Conservation (phyloP, 2,113 vertebrate genomes). For the Psilopogon haemacephalus region DNA sequence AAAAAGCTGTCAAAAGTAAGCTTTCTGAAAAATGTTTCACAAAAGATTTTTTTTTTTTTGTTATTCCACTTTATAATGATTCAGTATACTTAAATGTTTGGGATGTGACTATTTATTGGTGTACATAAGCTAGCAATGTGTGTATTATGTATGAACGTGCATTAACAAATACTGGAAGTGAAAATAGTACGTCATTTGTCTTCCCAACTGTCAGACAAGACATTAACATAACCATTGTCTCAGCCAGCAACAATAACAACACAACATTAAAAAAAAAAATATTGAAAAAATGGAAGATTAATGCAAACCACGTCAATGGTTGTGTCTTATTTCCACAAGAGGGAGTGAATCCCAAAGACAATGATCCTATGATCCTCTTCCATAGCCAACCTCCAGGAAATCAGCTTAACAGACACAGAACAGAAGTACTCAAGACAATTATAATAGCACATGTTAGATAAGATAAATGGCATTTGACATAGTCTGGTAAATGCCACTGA, state of each 20-base stretch:
- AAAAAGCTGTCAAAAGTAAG: neutral
- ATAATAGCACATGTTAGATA: neutral
- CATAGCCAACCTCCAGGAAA: neutral
- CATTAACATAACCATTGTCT: neutral
- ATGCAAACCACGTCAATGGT: neutral
- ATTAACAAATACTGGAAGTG: neutral
- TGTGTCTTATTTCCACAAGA: conserved; percentile 28
- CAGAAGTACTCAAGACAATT: neutral
- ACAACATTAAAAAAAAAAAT: neutral
- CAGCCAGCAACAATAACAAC: neutral
- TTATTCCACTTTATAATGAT: neutral
- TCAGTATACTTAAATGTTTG: neutral
- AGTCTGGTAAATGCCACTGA: neutral
- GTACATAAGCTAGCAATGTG: neutral
- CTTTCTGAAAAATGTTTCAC: neutral
- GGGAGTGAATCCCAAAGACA: conserved; percentile 39
- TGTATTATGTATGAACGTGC: neutral
- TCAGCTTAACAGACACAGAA: neutral
- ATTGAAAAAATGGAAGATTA: fast-evolving
- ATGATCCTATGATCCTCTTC: neutral
- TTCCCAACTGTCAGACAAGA: neutral
- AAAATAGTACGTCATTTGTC: neutral
- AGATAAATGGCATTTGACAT: neutral
- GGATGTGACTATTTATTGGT: neutral
- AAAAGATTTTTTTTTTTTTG: neutral